phyloP scores from a whole-genome alignment of 2,888 invertebrate species.

The Agrilus mali region DNA sequence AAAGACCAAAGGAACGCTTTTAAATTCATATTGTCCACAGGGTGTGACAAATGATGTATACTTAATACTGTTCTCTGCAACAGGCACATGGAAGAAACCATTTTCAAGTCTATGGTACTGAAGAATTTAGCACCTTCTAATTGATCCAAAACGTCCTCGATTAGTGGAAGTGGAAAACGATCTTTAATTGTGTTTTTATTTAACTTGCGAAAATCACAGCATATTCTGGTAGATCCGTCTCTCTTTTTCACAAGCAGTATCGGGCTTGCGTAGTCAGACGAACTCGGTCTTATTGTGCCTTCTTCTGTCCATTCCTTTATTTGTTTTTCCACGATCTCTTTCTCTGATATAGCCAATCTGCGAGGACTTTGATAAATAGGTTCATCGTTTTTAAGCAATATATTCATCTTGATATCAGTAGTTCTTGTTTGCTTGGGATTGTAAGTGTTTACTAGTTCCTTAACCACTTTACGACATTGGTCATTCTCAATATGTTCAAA shows the following conservation, averaged over 20 bases:
- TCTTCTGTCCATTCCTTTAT: neutral
- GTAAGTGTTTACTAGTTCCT: neutral
- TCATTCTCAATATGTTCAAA: neutral
- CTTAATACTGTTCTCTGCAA: too few relatives aligned
- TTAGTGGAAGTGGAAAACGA: too few relatives aligned
- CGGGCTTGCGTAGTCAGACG: conserved; percentile 5
- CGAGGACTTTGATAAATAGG: too few relatives aligned
- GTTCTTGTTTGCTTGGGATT: neutral
- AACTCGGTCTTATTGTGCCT: conserved; percentile 3
- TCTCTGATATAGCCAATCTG: neutral
- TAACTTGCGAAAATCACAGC: neutral
- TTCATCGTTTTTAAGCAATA: neutral
- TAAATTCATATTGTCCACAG: neutral
- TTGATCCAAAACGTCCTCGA: too few relatives aligned
- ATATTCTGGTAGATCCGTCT: conserved; percentile 1
- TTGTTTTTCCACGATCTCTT: neutral
- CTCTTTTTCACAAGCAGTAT: conserved; percentile 4
- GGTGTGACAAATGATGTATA: too few relatives aligned
- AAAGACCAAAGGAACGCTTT: conserved; percentile 1
- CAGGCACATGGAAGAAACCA: too few relatives aligned
- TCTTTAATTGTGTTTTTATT: too few relatives aligned
- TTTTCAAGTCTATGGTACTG: too few relatives aligned
- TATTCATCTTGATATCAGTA: neutral
- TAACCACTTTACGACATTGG: neutral
- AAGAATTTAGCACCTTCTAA: too few relatives aligned